Percentiles rank a stretch among this genome's conserved stretches.
phyloP scores from a whole-genome alignment of 2,113 vertebrate genomes.

The Cyphomyrus discorhynchus region DNA sequence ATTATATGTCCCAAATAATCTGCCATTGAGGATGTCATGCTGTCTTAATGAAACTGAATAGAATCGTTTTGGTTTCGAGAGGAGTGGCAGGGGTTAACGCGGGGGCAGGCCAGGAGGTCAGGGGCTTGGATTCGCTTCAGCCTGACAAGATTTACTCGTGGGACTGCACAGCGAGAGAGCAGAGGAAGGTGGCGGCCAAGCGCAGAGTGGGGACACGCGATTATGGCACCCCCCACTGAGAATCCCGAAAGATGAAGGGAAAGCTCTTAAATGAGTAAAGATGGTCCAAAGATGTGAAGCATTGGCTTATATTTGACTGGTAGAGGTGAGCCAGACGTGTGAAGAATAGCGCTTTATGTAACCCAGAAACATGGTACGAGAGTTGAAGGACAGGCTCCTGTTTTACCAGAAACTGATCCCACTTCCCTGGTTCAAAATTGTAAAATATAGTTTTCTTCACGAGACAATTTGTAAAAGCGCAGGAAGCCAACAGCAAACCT shows the following conservation, averaged over 20 bases:
- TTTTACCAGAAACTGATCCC: neutral
- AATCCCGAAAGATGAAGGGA: neutral
- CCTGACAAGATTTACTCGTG: slow-evolving; percentile 15
- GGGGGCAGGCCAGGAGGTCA: slow-evolving; percentile 2
- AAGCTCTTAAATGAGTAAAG: neutral
- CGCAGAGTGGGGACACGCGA: neutral
- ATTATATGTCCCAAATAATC: neutral
- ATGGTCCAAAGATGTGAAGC: neutral
- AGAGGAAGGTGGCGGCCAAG: neutral
- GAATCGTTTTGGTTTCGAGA: slow-evolving; percentile 10
- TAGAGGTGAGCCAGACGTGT: neutral
- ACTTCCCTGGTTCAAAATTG: neutral
- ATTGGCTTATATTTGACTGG: neutral
- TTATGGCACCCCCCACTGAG: neutral
- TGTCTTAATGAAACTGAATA: slow-evolving; percentile 1
- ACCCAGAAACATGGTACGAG: neutral
- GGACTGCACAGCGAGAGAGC: slow-evolving; percentile 5
- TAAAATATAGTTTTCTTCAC: neutral
- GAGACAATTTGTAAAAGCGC: neutral
- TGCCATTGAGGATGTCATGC: slow-evolving; percentile 11
- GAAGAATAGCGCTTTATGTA: neutral
- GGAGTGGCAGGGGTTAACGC: neutral
- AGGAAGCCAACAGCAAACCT: neutral
- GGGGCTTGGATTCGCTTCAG: slow-evolving; percentile 4
- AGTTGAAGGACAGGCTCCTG: neutral